Percentiles rank a stretch among this genome's conserved stretches.
Evolutionary conservation across 2,888 invertebrate species (phyloP).

Genomic region (Rapana venosa): DNA sequence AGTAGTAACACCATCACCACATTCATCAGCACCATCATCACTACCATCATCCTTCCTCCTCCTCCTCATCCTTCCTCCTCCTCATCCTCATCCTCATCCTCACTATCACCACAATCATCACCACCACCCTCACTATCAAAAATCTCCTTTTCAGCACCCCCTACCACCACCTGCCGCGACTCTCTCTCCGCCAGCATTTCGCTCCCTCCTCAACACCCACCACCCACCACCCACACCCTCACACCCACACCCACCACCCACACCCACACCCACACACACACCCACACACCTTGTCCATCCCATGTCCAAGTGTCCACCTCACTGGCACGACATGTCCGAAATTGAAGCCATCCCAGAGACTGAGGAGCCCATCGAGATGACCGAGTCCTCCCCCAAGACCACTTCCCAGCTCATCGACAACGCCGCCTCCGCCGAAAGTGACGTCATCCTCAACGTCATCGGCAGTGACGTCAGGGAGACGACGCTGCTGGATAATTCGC

Average conservation of each 20-base stretch:
- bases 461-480: background rate
- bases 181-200: background rate
- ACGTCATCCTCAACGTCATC: slow-evolving; percentile 7
- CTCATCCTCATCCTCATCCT: background rate
- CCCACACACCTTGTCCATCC: background rate
- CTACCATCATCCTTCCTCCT: background rate
- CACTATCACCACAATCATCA: background rate
- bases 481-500: background rate
- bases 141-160: background rate
- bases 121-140: background rate
- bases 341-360: slow-evolving; percentile 10
- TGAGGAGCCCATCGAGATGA: background rate
- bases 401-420: background rate
- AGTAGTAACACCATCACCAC: background rate
- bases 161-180: background rate
- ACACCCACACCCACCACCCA: background rate
- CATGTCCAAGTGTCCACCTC: slow-evolving; percentile 7
- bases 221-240: background rate
- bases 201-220: background rate
- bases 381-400: background rate
- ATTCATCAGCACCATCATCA: background rate
- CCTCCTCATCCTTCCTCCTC: slow-evolving; percentile 20
- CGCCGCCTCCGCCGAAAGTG: background rate
- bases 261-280: background rate
- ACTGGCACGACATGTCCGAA: slow-evolving; percentile 13